Base-by-base conservation (phyloP, 1,140 invertebrate genomes). In the Macrocentrus cingulum region DNA sequence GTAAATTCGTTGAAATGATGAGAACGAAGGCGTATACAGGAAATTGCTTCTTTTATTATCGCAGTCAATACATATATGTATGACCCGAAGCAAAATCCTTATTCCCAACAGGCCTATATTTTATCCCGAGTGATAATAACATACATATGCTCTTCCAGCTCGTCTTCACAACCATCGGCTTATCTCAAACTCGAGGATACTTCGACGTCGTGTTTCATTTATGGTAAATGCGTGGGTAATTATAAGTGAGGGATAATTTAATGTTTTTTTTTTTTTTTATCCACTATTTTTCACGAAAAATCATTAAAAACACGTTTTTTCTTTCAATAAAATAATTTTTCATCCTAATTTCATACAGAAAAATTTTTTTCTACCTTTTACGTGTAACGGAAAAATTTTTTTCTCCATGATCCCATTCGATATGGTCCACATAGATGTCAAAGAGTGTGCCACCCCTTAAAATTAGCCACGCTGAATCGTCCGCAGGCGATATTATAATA, bases 331-430 rank as follows among this genome's bases (percentile, higher is more conserved):
- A 16, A 34, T 34, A 34, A 34, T 51, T 51, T 37, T 51, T 18
- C 36, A 3, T 39, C 36, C 11, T 39, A 13, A 39, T 39, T 39
- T n/a, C 11, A 39, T 39, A 29, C 4, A 29, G 25, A 9, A 29
- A 4, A 5, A 29, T 9, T 29, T 9, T 29, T 9, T 29, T 29
- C 25, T 29, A 4, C 25, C 4, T 4, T 29, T n/a, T n/a, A n/a
- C 4, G 9, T 29, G 25, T 29, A 29, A 29, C 25, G 25, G 25
- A 29, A 29, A 9, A 29, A 29, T n/a, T n/a, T n/a, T n/a, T n/a
- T 5, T 29, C 4, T 4, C 25, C 39, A 61, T 73, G 64, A 72
- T 74, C 71, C 67, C 67, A 74, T 74, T 74, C 62, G 70, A 54
- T 49, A 74, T 66, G 70, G 69, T 62, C 4, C 68, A 71, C 70